Evolutionary conservation across 2,888 invertebrate species (phyloP).

Genomic region (Elmis aenea): DNA sequence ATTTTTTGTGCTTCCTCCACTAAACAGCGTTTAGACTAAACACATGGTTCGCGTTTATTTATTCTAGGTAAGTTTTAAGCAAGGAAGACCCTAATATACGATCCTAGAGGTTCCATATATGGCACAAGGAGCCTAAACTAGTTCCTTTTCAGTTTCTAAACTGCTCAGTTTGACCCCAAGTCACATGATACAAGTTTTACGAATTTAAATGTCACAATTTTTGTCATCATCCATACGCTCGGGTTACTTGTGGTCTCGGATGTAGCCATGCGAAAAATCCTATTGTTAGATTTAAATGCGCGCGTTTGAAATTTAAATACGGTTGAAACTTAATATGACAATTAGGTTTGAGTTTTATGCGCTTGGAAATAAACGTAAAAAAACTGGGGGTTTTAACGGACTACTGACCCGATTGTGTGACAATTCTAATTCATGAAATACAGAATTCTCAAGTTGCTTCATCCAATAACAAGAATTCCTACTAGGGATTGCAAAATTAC

Average conservation of each 20-base stretch:
- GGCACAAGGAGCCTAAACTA: conserved; percentile 5
- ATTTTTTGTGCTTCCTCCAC: conserved; percentile 9
- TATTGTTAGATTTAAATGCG: conserved; percentile 35
- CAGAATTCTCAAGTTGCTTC: too few species aligned
- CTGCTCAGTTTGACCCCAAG: conserved; percentile 2
- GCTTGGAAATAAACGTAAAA: conserved; percentile 26
- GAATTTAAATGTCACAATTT: conserved; percentile 32
- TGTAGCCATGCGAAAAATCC: conserved; percentile 40
- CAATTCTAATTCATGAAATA: too few species aligned
- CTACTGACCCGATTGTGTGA: too few species aligned
- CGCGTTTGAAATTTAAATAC: conserved; percentile 35
- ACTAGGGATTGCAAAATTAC: too few species aligned
- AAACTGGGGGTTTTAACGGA: conserved; percentile 18
- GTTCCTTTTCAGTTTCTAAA: conserved; percentile 4
- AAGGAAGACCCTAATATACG: neutral
- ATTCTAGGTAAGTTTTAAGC: conserved; percentile 7
- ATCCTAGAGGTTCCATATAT: conserved; percentile 5
- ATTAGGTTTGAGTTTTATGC: conserved; percentile 38
- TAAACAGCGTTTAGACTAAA: conserved; percentile 1
- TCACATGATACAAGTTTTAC: conserved; percentile 12
- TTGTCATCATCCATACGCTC: conserved; percentile 32
- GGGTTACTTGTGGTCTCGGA: conserved; percentile 41
- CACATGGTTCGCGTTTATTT: conserved; percentile 7
- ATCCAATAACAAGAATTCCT: too few species aligned
- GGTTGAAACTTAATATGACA: conserved; percentile 40